Evolutionary conservation across 2,113 vertebrate species (phyloP), one percentile per base, ranked within the genome.

Genomic region (Corapipo altera): DNA sequence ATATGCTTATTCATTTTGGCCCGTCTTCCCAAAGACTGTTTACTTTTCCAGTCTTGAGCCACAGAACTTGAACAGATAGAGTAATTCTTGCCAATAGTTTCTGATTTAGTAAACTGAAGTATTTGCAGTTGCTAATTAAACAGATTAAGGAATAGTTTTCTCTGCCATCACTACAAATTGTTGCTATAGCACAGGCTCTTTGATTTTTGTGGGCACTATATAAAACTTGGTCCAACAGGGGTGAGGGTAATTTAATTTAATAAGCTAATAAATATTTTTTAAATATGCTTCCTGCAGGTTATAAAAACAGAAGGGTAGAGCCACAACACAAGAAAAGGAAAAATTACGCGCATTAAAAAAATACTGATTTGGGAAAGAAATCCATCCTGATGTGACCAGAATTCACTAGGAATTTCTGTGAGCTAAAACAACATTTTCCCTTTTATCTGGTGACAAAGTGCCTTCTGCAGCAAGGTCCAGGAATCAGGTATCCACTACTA

Each of bases 181-280:
- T 91, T 15, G 6, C 85, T 67, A 44, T 41, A 90, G 72, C 69
- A 77, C 33, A 65, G 79, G 44, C 73, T 85, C 79, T 95, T 93
- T 93, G 74, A 85, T 92, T 91, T 94, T 95, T 95, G 87, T 86
- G 89, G 57, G 85, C 79, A 86, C 76, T 81, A 87, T 75, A 90
- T 97, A 95, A 97, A 96, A 91, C 33, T 65, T 74, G 27, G 93
- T 95, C 82, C 88, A 90, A 75, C 91, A 94, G 89, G 69, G 96
- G 87, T 67, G 93, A 80, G 85, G 48, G 85, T 90, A 95, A 95
- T 97, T 97, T 95, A 85, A 96, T 97, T 97, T 96, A 96, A 96
- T 97, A 95, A 97, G 93, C 94, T 94, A 95, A 97, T 95, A 97
- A 97, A 96, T 95, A 96, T 88, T 89, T 96, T 84, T 94, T 91